Percentiles rank a stretch among this genome's conserved stretches.
These are phyloP conservation scores for Trichomycterus rosablanca DNA, from an alignment of 2,113 vertebrate species.

Conservation along the genomic window DNA sequence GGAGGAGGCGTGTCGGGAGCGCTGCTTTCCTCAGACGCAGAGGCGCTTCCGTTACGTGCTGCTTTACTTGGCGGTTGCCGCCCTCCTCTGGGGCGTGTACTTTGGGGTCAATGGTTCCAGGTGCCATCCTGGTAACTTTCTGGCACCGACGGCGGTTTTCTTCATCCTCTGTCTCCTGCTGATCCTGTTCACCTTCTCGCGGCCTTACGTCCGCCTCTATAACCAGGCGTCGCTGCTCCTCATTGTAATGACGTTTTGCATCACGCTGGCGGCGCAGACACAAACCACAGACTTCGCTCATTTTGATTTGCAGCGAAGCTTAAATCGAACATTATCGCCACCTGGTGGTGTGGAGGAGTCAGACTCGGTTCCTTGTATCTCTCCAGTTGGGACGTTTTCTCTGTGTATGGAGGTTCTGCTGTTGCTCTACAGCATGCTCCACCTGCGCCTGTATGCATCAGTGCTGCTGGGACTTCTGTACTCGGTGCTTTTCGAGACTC, in stretches of 20 bases:
- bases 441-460: conserved; percentile 88
- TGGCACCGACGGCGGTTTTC: conserved; percentile 78
- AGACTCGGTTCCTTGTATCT: conserved; percentile 71
- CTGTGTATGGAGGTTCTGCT: conserved; percentile 91
- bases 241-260: conserved; percentile 77
- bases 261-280: conserved; percentile 85
- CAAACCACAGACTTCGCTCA: conserved; percentile 65
- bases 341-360: neutral
- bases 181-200: conserved; percentile 87
- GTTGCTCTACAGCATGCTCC: conserved; percentile 92
- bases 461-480: conserved; percentile 85
- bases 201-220: conserved; percentile 80
- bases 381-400: conserved; percentile 91
- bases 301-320: conserved; percentile 56
- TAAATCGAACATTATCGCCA: conserved; percentile 55
- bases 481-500: conserved; percentile 86
- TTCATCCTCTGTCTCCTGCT: conserved; percentile 76
- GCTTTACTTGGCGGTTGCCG: conserved; percentile 81
- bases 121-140: conserved; percentile 69
- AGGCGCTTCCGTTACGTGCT: conserved; percentile 90
- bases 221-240: conserved; percentile 80
- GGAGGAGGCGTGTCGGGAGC: conserved; percentile 92
- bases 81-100: conserved; percentile 85
- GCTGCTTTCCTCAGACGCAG: conserved; percentile 95
- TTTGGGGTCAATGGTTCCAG: conserved; percentile 74